phyloP scores from a whole-genome alignment of 2,888 invertebrate species.

The Elegia similella region DNA sequence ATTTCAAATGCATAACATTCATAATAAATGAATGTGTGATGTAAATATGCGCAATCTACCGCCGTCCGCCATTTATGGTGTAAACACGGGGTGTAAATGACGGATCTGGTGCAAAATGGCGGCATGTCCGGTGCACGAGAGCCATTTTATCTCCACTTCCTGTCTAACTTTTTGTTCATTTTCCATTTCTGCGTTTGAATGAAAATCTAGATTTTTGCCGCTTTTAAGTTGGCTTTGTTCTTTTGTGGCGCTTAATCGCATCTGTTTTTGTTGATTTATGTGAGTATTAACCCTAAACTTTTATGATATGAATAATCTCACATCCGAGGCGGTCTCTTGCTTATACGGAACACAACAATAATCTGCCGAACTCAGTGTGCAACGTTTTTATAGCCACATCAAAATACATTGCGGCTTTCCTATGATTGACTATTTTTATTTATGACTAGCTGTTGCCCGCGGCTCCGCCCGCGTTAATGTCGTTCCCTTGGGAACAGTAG shows the following conservation, averaged over 20 bases:
- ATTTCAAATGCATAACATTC: background rate
- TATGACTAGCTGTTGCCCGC: no score
- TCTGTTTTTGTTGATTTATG: background rate
- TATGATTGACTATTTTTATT: no score
- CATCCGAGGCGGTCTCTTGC: no score
- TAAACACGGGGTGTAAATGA: no score
- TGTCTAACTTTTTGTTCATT: conserved; percentile 9
- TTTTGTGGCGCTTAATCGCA: background rate
- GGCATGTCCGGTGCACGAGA: conserved; percentile 6
- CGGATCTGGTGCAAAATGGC: conserved; percentile 9
- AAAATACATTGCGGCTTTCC: no score
- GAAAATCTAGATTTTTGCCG: conserved; percentile 13
- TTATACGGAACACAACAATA: no score
- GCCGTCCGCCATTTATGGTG: background rate
- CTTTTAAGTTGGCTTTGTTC: background rate
- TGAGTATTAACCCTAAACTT: background rate
- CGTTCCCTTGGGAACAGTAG: no score
- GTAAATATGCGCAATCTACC: background rate
- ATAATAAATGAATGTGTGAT: background rate
- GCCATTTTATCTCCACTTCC: conserved; percentile 14
- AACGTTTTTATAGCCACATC: no score
- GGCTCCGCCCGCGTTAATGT: no score
- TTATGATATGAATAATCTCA: no score
- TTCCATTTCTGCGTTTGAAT: conserved; percentile 12
- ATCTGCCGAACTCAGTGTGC: no score